Evolutionary conservation across 2,797 vertebrate species (phyloP).

Genomic region (Zonotrichia albicollis): DNA sequence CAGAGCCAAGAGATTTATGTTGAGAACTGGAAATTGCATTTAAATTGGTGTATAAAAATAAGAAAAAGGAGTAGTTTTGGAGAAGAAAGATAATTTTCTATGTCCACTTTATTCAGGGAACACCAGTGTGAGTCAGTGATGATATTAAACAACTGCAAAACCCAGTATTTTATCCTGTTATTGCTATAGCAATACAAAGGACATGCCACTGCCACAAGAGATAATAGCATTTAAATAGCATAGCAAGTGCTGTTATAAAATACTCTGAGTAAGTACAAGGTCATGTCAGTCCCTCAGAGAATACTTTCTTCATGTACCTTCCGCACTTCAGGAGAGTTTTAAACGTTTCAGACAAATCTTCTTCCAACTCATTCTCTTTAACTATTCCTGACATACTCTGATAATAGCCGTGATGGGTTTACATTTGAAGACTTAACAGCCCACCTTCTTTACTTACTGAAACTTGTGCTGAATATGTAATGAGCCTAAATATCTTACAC

Average conservation of each 20-base stretch:
- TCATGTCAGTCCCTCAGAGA: neutral
- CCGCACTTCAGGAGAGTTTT: neutral
- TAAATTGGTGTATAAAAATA: neutral
- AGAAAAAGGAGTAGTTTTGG: neutral
- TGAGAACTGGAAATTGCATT: neutral
- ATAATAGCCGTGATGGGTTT: neutral
- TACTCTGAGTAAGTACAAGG: neutral
- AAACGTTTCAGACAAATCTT: conserved; percentile 23
- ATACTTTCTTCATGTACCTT: neutral
- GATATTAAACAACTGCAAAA: neutral
- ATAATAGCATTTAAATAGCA: conserved; percentile 12
- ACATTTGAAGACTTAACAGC: neutral
- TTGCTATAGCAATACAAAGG: neutral
- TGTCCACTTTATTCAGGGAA: neutral
- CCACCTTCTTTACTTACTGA: neutral
- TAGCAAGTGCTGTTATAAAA: conserved; percentile 9
- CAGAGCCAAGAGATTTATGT: neutral
- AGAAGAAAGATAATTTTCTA: neutral
- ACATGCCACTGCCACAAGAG: neutral
- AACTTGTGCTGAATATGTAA: neutral
- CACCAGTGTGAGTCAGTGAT: neutral
- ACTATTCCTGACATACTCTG: neutral
- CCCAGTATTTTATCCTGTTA: neutral
- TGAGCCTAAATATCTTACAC: neutral
- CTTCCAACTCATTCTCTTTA: neutral